Percentiles rank a stretch among this genome's conserved stretches.
phyloP scores from a whole-genome alignment of 2,797 vertebrate species.

The Vireo griseus region DNA sequence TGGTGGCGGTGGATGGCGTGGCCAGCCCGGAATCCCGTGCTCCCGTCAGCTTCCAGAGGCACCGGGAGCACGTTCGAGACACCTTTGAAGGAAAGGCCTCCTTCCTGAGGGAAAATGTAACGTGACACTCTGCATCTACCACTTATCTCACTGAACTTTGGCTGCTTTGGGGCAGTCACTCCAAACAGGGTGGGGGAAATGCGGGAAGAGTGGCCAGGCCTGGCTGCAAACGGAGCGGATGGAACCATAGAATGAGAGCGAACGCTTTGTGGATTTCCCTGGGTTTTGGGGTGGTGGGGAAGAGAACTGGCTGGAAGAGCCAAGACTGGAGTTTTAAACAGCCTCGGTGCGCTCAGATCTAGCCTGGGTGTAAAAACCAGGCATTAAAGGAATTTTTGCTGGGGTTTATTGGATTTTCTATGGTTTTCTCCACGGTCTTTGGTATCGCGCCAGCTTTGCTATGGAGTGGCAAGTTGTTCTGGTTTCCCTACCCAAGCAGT shows the following conservation, averaged over 20 bases:
- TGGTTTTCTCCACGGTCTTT: background rate
- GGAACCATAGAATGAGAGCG: background rate
- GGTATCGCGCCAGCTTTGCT: accelerated
- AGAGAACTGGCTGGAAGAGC: background rate
- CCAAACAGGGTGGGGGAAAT: background rate
- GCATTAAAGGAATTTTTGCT: background rate
- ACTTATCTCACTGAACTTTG: conserved; percentile 31
- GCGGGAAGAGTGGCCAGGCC: background rate
- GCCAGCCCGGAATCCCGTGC: accelerated
- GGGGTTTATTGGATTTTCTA: background rate
- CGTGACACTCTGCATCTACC: background rate
- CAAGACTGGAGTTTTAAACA: background rate
- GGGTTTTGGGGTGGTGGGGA: background rate
- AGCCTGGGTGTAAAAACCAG: background rate
- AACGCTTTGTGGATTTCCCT: accelerated
- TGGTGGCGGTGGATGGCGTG: accelerated
- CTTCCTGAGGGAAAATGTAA: background rate
- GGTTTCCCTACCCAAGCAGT: background rate
- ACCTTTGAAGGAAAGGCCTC: background rate
- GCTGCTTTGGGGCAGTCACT: background rate
- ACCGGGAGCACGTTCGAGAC: accelerated
- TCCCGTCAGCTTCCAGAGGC: accelerated
- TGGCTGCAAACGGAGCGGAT: accelerated
- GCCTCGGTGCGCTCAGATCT: accelerated
- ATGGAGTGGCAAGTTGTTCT: accelerated